These are phyloP conservation scores for Sylvia atricapilla DNA, from an alignment of 2,113 vertebrate genomes.

Conservation along the genomic window DNA sequence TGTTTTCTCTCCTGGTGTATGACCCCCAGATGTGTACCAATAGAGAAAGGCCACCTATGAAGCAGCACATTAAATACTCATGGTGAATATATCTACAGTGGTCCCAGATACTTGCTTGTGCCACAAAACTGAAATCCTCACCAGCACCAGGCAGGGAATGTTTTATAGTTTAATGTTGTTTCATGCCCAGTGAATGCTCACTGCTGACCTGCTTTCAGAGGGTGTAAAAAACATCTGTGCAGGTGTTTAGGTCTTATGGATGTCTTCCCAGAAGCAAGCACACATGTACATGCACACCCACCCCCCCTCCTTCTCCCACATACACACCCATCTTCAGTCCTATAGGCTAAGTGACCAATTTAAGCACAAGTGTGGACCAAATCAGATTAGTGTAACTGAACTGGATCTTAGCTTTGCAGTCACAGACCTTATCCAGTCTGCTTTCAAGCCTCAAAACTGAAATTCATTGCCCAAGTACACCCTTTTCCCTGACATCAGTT, in stretches of 20 bases:
- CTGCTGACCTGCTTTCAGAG: constrained; percentile 10
- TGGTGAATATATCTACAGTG: background rate
- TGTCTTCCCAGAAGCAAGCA: background rate
- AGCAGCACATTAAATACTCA: background rate
- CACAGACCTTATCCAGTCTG: background rate
- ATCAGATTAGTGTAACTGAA: background rate
- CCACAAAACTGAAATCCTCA: background rate
- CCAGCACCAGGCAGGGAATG: background rate
- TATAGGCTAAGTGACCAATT: background rate
- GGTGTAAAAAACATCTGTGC: background rate
- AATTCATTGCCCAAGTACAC: background rate
- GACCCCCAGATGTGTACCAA: background rate
- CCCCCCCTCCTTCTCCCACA: too few relatives aligned
- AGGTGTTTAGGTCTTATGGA: background rate
- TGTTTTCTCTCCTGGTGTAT: background rate
- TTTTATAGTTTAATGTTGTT: constrained; percentile 25
- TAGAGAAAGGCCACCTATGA: background rate
- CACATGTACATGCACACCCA: too few relatives aligned
- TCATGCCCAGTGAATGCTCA: constrained; percentile 31
- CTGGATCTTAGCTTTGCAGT: background rate
- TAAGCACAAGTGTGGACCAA: background rate
- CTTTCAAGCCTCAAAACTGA: background rate
- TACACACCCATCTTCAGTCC: background rate
- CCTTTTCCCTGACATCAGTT: background rate
- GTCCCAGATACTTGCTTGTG: background rate